Base-by-base conservation (phyloP, 2,888 invertebrate species). In the Cyclophora albipunctata region DNA sequence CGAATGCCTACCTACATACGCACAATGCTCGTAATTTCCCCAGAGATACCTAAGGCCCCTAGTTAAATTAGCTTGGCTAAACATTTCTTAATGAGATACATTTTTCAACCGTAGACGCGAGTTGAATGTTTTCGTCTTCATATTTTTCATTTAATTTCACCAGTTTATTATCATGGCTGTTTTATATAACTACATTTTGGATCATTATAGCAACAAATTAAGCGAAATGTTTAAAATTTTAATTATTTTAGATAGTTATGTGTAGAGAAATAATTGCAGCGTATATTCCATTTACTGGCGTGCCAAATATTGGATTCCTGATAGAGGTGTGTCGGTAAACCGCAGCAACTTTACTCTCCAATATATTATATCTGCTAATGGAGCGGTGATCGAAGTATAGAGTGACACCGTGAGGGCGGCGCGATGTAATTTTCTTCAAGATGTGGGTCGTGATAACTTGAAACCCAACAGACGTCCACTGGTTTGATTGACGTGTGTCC, bases 21-120 rank as follows among this genome's bases (percentile, higher is more conserved):
- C 73, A 75, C 75, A 75, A 69, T 68, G 67, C 68, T 69, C 68
- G 63, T 84, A 82, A 85, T 86, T 86, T 86, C 85, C 81, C 81
- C 51, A 7, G 80, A 73, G 81, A 69, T 69, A 65, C 67, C 67
- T 69, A 64, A 72, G 69, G 73, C 77, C 73, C 72, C 76, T 74
- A 74, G 77, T 77, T 77, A 81, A 84, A 85, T 85, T 82, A 84
- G 75, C 75, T 78, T 63, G 68, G 72, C 81, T 84, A 83, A 84
- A 83, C 78, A 84, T 82, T 74, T 66, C 76, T 75, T 81, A 81
- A 81, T 80, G 78, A 79, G 73, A 71, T 71, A 76, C 75, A 81
- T 80, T 81, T 81, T 73, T 78, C 79, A 80, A 71, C 70, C 65
- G 76, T 67, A 67, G 71, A 73, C 68, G 69, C 66, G 68, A 58